Conservation (phyloP, 2,113 vertebrate genomes). For the Mus spicilegus region DNA sequence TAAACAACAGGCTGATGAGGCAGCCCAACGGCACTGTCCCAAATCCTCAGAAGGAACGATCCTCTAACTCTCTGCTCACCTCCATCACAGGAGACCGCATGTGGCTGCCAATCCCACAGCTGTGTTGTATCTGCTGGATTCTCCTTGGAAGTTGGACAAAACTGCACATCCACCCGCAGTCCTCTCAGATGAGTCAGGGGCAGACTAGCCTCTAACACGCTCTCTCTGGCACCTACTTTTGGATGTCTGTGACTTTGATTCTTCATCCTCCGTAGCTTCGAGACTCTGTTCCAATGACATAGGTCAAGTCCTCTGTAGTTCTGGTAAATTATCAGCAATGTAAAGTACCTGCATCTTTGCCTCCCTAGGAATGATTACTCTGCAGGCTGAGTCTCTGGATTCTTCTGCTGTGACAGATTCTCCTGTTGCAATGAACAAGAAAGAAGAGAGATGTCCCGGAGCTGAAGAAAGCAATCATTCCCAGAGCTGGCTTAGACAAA, state of each 20-base stretch:
- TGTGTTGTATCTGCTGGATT: background rate
- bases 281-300: background rate
- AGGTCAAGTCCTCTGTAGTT: background rate
- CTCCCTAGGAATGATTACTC: too few species aligned
- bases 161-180: accelerated
- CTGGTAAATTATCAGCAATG: background rate
- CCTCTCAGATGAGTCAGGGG: background rate
- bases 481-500: background rate
- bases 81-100: background rate
- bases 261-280: background rate
- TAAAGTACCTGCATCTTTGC: background rate
- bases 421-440: background rate
- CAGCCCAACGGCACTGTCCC: background rate
- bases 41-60: background rate
- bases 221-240: background rate
- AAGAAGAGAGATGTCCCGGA: background rate
- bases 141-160: background rate
- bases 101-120: background rate
- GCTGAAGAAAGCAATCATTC: background rate
- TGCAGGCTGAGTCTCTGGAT: background rate
- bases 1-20: background rate
- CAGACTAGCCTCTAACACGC: background rate
- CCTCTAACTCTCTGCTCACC: background rate
- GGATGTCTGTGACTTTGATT: background rate
- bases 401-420: background rate